Conservation (phyloP, 1,140 invertebrate genomes). For the Elysia chlorotica region DNA sequence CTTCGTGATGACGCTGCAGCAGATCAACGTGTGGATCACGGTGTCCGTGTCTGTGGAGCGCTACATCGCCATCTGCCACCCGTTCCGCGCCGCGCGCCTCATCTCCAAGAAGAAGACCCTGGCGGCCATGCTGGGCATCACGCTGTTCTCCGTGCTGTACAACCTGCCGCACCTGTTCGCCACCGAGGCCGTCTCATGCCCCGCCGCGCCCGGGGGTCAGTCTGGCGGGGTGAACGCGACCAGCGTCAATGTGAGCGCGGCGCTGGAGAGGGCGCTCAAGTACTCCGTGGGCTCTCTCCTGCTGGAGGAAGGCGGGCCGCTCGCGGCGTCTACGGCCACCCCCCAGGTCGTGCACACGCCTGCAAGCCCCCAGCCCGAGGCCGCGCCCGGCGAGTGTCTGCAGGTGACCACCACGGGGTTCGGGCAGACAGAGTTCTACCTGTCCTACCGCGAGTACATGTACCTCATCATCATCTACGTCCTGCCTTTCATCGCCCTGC, state of each 20-base stretch:
- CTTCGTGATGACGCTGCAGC: slow-evolving; percentile 56
- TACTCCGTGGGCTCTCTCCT: not conserved
- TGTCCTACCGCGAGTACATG: slow-evolving; percentile 40
- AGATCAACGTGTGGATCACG: slow-evolving; percentile 58
- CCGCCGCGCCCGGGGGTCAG: not conserved
- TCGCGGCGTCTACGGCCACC: not conserved
- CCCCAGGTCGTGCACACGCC: not conserved
- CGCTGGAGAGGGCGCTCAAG: not conserved
- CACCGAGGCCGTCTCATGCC: slow-evolving; percentile 18
- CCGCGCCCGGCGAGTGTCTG: no score
- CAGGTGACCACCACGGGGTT: slow-evolving; percentile 31
- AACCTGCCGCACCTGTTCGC: slow-evolving; percentile 56
- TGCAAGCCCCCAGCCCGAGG: not conserved
- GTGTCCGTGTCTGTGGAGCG: slow-evolving; percentile 57
- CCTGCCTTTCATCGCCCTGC: slow-evolving; percentile 38
- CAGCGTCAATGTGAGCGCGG: slow-evolving; percentile 1
- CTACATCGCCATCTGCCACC: slow-evolving; percentile 57
- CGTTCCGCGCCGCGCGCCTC: slow-evolving; percentile 45
- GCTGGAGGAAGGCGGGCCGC: not conserved
- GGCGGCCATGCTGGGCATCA: slow-evolving; percentile 38
- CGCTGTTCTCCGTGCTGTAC: slow-evolving; percentile 44
- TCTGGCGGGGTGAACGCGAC: slow-evolving; percentile 19
- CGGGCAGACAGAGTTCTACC: slow-evolving; percentile 39
- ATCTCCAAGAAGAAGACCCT: slow-evolving; percentile 45
- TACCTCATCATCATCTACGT: slow-evolving; percentile 52